Conservation (phyloP, 1,140 invertebrate species). For the Helicoverpa zea region DNA sequence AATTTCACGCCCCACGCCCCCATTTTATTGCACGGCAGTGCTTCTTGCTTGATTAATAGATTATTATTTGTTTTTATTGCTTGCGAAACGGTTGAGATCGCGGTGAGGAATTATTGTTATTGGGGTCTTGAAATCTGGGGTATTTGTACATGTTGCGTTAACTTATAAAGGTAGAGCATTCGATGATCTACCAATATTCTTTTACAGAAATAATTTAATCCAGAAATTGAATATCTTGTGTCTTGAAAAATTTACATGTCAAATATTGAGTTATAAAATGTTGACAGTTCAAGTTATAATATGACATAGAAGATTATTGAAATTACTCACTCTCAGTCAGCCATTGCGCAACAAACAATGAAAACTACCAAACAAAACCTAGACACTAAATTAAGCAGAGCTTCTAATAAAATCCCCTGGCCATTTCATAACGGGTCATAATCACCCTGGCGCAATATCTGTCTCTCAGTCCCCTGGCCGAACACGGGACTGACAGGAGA, state of each 20-base stretch:
- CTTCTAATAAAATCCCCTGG: slow-evolving; percentile 20
- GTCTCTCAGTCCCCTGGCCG: background rate
- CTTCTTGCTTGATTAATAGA: slow-evolving; percentile 53
- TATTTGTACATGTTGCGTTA: background rate
- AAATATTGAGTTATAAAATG: too few species aligned
- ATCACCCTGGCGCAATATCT: slow-evolving; percentile 24
- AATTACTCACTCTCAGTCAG: too few species aligned
- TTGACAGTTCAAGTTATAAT: too few species aligned
- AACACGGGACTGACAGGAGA: slow-evolving; percentile 32
- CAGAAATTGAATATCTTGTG: too few species aligned
- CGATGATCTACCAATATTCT: background rate
- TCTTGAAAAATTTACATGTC: too few species aligned
- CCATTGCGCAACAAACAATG: too few species aligned
- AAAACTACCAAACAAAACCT: background rate
- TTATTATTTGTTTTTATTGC: slow-evolving; percentile 48
- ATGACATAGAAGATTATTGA: too few species aligned
- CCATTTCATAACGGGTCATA: slow-evolving; percentile 28
- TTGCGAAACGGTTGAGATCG: slow-evolving; percentile 24
- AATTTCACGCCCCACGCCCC: slow-evolving; percentile 66
- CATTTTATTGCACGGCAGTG: slow-evolving; percentile 51
- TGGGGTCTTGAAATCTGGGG: background rate
- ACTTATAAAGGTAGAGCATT: background rate
- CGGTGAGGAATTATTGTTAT: slow-evolving; percentile 30
- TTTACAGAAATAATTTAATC: too few species aligned
- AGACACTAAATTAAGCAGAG: background rate